These are phyloP conservation scores for Gephyroberyx darwinii DNA, from an alignment of 2,797 vertebrate genomes.

Conservation along the genomic window DNA sequence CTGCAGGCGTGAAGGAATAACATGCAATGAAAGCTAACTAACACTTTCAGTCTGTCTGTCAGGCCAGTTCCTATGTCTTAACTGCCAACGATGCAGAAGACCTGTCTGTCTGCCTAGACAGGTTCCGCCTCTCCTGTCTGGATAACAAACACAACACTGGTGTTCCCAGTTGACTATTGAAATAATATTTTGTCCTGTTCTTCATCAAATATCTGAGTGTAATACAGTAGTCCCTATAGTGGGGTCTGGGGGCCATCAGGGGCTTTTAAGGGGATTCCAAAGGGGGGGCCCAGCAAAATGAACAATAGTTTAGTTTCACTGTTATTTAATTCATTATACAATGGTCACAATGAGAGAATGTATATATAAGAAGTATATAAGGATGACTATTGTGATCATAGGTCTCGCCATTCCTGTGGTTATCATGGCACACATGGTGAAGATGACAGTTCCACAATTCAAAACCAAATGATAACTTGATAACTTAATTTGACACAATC, in stretches of 20 bases:
- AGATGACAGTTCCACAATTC: no score
- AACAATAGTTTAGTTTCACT: not conserved
- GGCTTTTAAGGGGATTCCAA: not conserved
- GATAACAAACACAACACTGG: slow-evolving; percentile 35
- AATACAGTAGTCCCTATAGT: not conserved
- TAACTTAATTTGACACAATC: no score
- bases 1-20: slow-evolving; percentile 70
- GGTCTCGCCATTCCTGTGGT: no score
- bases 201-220: not conserved
- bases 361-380: no score
- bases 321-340: not conserved
- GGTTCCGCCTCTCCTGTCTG: slow-evolving; percentile 67
- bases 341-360: not conserved
- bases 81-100: slow-evolving; percentile 70
- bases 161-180: slow-evolving; percentile 32
- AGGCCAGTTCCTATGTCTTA: slow-evolving; percentile 43
- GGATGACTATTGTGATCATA: no score
- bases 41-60: slow-evolving; percentile 39
- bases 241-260: not conserved
- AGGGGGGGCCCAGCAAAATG: not conserved
- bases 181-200: not conserved
- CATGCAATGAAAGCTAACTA: slow-evolving; percentile 18
- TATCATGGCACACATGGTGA: no score
- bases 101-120: slow-evolving; percentile 82
- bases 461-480: no score